phyloP scores from a whole-genome alignment of 2,797 vertebrate genomes.

The Sebastes ruberrimus region DNA sequence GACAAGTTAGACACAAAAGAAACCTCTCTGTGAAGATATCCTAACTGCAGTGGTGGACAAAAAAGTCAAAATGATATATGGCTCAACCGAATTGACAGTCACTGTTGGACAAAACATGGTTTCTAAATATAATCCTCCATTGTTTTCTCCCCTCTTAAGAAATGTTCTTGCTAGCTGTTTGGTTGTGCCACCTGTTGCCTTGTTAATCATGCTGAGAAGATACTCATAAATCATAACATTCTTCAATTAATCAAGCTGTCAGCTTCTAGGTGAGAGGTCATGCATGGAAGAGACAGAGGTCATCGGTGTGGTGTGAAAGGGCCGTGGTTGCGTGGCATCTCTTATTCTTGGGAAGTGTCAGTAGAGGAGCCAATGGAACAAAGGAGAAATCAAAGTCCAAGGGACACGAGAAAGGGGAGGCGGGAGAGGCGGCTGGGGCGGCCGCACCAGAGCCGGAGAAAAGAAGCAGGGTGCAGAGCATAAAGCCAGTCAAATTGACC shows the following conservation, averaged over 20 bases:
- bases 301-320: constrained; percentile 91
- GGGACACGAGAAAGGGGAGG: constrained; percentile 73
- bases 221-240: constrained; percentile 99
- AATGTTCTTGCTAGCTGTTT: constrained; percentile 90
- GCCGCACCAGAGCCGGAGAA: constrained; percentile 79
- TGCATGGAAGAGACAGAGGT: constrained; percentile 93
- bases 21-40: constrained; percentile 72
- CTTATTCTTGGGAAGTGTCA: constrained; percentile 96
- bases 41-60: constrained; percentile 73
- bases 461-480: constrained; percentile 82
- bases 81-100: constrained; percentile 77
- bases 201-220: constrained; percentile 97
- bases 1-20: constrained; percentile 61
- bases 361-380: constrained; percentile 90
- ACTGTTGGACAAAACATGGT: constrained; percentile 78
- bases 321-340: constrained; percentile 92
- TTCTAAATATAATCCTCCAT: constrained; percentile 80
- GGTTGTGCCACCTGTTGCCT: constrained; percentile 99
- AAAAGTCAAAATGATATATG: constrained; percentile 88
- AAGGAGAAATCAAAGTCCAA: constrained; percentile 94
- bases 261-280: constrained; percentile 91
- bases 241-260: constrained; percentile 99
- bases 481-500: constrained; percentile 92
- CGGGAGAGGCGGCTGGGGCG: constrained; percentile 54
- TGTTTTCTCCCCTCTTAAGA: constrained; percentile 83